Percentiles rank a stretch among this genome's conserved stretches.
phyloP scores from a whole-genome alignment of 2,113 vertebrate genomes.

The Peromyscus californicus region DNA sequence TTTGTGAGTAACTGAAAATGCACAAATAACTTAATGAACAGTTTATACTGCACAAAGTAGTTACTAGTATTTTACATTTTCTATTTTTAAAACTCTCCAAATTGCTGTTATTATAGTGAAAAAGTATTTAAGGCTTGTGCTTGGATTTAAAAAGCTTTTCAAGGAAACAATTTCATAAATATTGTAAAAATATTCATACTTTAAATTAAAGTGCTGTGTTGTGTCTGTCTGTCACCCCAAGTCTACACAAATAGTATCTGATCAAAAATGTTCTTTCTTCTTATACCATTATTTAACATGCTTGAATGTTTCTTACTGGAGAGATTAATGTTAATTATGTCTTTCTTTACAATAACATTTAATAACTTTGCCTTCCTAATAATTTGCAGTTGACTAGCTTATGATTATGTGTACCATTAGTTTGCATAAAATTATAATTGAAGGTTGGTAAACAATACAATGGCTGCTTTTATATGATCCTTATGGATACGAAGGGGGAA shows the following conservation, averaged over 20 bases:
- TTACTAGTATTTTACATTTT: neutral
- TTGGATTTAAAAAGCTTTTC: neutral
- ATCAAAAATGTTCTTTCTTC: constrained; percentile 5
- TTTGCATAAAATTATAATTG: constrained; percentile 63
- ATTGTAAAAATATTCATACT: neutral
- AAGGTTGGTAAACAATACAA: constrained; percentile 5
- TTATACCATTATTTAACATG: neutral
- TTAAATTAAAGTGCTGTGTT: neutral
- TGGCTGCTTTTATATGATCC: constrained; percentile 40
- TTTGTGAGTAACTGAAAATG: neutral
- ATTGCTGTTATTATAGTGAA: neutral
- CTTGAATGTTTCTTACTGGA: constrained; percentile 49
- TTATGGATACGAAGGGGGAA: constrained; percentile 63
- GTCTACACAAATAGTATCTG: constrained; percentile 44
- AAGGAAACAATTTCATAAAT: constrained; percentile 14
- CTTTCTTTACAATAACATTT: constrained; percentile 57
- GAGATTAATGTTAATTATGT: constrained; percentile 50
- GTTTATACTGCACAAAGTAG: neutral
- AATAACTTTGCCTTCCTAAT: constrained; percentile 25
- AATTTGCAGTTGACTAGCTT: constrained; percentile 62
- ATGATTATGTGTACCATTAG: constrained; percentile 30
- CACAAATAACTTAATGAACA: neutral
- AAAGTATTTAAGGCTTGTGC: constrained; percentile 14
- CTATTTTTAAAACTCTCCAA: constrained; percentile 41
- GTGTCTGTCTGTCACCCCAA: neutral